Conservation (phyloP, 2,888 invertebrate genomes). For the Epirrhoe alternata region DNA sequence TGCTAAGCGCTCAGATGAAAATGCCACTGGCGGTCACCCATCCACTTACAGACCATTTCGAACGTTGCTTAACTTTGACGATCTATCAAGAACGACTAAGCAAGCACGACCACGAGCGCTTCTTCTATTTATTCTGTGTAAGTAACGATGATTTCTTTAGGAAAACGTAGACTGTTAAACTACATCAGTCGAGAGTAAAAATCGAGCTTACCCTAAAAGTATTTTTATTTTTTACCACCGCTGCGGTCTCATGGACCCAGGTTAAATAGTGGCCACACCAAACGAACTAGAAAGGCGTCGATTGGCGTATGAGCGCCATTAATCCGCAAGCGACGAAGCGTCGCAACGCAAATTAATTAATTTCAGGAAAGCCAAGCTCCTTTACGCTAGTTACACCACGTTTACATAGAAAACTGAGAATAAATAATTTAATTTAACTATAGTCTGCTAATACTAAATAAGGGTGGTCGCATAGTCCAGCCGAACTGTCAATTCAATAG, state of each 20-base stretch:
- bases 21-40: too few species aligned
- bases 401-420: slow-evolving; percentile 10
- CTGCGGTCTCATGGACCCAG: background rate
- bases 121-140: too few species aligned
- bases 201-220: background rate
- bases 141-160: too few species aligned
- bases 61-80: too few species aligned
- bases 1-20: too few species aligned
- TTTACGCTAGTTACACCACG: slow-evolving; percentile 48
- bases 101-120: too few species aligned
- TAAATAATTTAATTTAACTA: too few species aligned
- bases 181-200: background rate
- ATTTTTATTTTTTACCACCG: background rate
- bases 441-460: too few species aligned
- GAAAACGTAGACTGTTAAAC: background rate
- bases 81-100: too few species aligned
- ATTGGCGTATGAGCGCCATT: slow-evolving; percentile 42
- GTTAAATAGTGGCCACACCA: slow-evolving; percentile 10
- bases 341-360: slow-evolving; percentile 62
- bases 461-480: too few species aligned
- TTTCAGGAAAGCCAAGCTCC: slow-evolving; percentile 61
- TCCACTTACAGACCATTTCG: too few species aligned
- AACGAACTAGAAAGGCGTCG: slow-evolving; percentile 16
- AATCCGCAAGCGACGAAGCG: slow-evolving; percentile 48
- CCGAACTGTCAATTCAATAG: too few species aligned